Base-by-base conservation (phyloP, 2,113 vertebrate genomes). In the Trinectes maculatus region DNA sequence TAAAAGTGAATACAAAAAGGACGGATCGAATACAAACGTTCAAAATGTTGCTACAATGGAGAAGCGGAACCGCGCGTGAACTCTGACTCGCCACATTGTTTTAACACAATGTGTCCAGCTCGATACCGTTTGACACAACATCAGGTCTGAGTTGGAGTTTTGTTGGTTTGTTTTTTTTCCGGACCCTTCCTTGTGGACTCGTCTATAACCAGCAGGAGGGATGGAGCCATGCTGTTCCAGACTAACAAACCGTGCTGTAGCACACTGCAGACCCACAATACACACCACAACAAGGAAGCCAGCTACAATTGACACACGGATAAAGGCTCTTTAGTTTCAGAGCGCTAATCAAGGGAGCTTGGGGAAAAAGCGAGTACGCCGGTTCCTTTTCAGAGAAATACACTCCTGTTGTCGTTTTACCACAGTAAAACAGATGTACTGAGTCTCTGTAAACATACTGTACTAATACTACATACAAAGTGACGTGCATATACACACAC, bases 201-300 rank as follows among this genome's bases (percentile, higher is more conserved):
- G 49, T 79, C 49, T 58, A n/a, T 12, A 56, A 74, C 16, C 72
- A 77, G 75, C 75, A 69, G 64, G 64, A 48, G 68, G 61, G 36
- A 36, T 33, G 51, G 44, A 66, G 59, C 33, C 67, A 67, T 40
- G 65, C 68, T 59, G 72, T 42, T 73, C 34, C 39, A 52, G 19
- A 64, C 39, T 43, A 40, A 68, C 63, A 56, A 10, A 37, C 26
- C 9, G 48, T 34, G 46, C 28, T 62, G 37, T 5, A 36, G 22
- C 26, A 51, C 46, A 12, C 19, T 54, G 49, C 37, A 26, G 28
- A 31, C 40, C 55, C 44, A 39, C 52, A n/a, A 11, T 21, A 25
- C 21, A 21, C 3, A 29, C 55, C 44, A 39, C 52, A n/a, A 11
- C 25, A 25, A 25, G 25, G 3, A 29, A 56, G 3, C 36, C 51